Evolutionary conservation across 2,888 invertebrate species (phyloP), one percentile per base, ranked within the genome.

Genomic region (Sylvicola fuscatus): DNA sequence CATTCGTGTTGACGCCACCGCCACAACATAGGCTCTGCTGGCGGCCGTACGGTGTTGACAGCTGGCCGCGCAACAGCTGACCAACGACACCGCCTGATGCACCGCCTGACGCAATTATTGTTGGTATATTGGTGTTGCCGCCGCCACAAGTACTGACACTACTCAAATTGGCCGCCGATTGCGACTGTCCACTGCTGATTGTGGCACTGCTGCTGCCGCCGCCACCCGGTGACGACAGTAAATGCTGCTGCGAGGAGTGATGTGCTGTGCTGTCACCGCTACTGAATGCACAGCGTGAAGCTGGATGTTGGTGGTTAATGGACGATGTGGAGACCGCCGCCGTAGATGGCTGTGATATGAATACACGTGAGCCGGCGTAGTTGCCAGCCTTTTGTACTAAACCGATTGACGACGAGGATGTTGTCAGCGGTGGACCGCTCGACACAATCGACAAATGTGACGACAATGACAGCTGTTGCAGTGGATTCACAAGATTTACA

Each of bases 401-500:
- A 21, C 21, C 21, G 34, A 27, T 14, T 3, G 14, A 27, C 3
- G 28, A 31, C 2, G 31, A 16, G 14, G 14, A 12, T 29, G 38
- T 35, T 26, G 38, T 36, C 17, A 32, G 29, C n/a, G 17, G 26
- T 14, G 29, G 16, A 3, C 34, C 37, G 31, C 37, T 38, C 5
- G 21, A 21, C 21, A 21, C 21, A 21, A 21, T 21, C 8, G 21
- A 21, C 8, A 21, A 8, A 21, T 21, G 21, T 21, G 21, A 21
- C 21, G 21, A 21, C 8, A 21, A 21, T 4, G 21, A 21, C 21
- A 21, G 21, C 21, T 21, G 21, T 21, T 21, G 21, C 21, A 34
- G 28, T 5, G 37, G 34, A 28, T 38, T 40, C 33, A 34, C 16
- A 16, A 38, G 21, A 38, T 40, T 21, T 21, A 21, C 21, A 21